Conservation (phyloP, 2,113 vertebrate species). For the Psammodynastes pulverulentus region DNA sequence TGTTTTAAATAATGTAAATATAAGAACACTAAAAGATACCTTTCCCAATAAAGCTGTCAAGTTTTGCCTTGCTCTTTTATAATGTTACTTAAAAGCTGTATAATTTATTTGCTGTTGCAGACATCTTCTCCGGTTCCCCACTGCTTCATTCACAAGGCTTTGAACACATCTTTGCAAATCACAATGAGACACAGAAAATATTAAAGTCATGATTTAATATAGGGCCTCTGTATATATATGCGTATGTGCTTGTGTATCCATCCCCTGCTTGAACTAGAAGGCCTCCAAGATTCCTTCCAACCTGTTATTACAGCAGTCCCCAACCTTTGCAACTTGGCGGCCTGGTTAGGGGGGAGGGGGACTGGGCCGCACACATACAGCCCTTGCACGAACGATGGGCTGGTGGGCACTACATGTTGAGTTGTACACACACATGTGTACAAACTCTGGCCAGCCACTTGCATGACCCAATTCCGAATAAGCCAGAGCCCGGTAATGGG, state of each 20-base stretch:
- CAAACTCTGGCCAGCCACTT: too few species aligned
- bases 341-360: too few species aligned
- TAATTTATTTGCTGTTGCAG: not conserved
- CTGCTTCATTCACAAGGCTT: not conserved
- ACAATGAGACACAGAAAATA: not conserved
- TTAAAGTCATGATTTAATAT: not conserved
- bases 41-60: not conserved
- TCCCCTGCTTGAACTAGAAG: not conserved
- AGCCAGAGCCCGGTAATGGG: too few species aligned
- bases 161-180: not conserved
- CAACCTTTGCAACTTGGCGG: too few species aligned
- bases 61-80: not conserved
- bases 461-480: too few species aligned
- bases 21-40: not conserved
- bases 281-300: not conserved
- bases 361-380: too few species aligned
- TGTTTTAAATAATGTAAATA: not conserved
- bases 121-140: not conserved
- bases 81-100: not conserved
- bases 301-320: not conserved
- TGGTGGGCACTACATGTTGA: too few species aligned
- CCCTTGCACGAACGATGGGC: too few species aligned
- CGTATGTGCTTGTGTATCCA: not conserved
- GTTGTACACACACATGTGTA: too few species aligned
- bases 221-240: not conserved